Evolutionary conservation across 2,888 invertebrate genomes (phyloP).

Genomic region (Orthosia cruda): DNA sequence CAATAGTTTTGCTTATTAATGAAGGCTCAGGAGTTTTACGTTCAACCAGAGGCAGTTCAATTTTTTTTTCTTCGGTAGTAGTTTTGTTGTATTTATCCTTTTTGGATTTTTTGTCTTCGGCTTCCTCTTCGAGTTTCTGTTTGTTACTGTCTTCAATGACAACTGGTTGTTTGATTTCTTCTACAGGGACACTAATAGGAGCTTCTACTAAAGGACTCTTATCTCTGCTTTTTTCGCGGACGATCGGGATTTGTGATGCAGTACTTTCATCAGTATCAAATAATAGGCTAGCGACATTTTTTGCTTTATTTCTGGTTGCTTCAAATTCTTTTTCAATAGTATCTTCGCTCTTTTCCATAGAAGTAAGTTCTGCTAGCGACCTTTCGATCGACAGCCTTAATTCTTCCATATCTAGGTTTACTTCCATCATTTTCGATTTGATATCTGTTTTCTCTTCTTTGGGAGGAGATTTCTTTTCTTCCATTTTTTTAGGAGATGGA

Average conservation of each 20-base stretch:
- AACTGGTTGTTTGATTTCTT: slow-evolving; percentile 1
- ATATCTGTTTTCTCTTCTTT: slow-evolving; percentile 83
- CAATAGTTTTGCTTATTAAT: not conserved
- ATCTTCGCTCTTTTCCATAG: slow-evolving; percentile 82
- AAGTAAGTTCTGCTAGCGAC: slow-evolving; percentile 85
- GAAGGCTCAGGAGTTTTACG: not conserved
- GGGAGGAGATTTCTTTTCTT: slow-evolving; percentile 19
- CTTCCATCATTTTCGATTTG: slow-evolving; percentile 88
- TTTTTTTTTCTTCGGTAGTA: slow-evolving; percentile 26
- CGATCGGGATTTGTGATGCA: not conserved
- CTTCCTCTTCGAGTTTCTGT: slow-evolving; percentile 2
- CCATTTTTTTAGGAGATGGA: slow-evolving; percentile 3
- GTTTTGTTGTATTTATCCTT: slow-evolving; percentile 40
- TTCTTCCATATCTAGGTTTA: slow-evolving; percentile 88
- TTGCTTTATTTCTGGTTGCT: slow-evolving; percentile 50
- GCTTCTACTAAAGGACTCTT: slow-evolving; percentile 16
- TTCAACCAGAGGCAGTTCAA: not conserved
- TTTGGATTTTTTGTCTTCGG: slow-evolving; percentile 27
- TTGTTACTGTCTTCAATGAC: slow-evolving; percentile 12
- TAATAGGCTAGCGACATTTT: slow-evolving; percentile 42
- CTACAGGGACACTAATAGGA: not conserved
- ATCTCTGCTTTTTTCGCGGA: slow-evolving; percentile 2
- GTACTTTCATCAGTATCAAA: slow-evolving; percentile 29
- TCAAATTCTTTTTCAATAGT: slow-evolving; percentile 73
- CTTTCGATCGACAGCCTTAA: slow-evolving; percentile 86